Evolutionary conservation across 2,888 invertebrate genomes (phyloP).

Genomic region (Spatulosminthurus flaviceps): DNA sequence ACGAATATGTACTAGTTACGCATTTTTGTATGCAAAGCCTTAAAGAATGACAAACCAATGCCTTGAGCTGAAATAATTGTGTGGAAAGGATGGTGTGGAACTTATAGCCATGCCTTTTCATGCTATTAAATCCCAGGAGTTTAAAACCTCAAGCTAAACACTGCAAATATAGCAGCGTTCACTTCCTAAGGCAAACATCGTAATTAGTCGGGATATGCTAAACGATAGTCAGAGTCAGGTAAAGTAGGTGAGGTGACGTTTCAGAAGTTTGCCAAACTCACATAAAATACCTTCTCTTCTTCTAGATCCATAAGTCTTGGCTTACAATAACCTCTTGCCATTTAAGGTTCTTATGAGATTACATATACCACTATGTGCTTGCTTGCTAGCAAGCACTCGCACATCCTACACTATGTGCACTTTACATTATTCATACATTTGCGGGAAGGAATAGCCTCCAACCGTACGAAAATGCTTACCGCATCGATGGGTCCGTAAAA

Average conservation of each 20-base stretch:
- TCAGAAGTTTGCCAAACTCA: background rate
- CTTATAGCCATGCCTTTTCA: too few relatives aligned
- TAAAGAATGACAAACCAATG: too few relatives aligned
- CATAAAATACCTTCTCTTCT: background rate
- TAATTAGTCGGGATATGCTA: constrained; percentile 34
- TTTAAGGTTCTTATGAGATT: background rate
- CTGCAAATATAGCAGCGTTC: background rate
- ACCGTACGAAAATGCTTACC: background rate
- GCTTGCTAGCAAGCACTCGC: too few relatives aligned
- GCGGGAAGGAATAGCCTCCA: too few relatives aligned
- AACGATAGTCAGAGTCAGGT: background rate
- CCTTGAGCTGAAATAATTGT: too few relatives aligned
- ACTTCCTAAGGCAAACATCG: background rate
- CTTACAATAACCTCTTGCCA: background rate
- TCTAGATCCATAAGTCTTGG: constrained; percentile 1
- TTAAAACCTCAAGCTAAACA: background rate
- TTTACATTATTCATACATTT: constrained; percentile 29
- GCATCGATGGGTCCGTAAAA: constrained; percentile 8
- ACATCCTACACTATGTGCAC: too few relatives aligned
- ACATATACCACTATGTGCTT: background rate
- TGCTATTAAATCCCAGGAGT: too few relatives aligned
- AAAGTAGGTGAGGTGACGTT: constrained; percentile 29
- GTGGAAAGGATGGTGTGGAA: too few relatives aligned
- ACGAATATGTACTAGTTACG: too few relatives aligned
- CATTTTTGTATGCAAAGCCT: too few relatives aligned